Evolutionary conservation across 92 coral and sea anemone species (phyloP), one percentile per base, ranked within the genome.

Genomic region (Zoanthus sociatus): DNA sequence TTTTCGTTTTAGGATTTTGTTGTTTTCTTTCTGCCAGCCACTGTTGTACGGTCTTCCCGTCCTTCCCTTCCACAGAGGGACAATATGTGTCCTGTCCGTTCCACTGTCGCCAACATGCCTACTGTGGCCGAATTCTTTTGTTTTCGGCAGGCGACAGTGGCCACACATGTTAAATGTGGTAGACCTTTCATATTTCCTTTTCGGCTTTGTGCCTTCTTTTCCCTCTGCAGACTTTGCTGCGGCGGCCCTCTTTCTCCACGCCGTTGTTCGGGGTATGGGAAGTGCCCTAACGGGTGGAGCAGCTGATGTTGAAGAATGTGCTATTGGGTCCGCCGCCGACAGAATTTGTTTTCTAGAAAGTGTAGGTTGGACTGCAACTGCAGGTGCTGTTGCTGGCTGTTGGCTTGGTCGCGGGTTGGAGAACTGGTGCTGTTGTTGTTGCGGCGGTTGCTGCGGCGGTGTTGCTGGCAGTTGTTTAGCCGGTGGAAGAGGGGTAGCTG

Each of bases 401-500:
- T 48, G 21, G 18, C 33, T 51, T 7, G 81, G 67, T 12, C 3
- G 66, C 11, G 56, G 63, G 63, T 3, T 7, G 9, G 42, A 3
- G 45, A 55, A 78, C 30, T 10, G 71, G 26, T 78, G 83, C 13
- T 5, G 31, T 26, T 78, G 32, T 32, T 58, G 71, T 63, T 33
- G 69, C 26, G 68, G 82, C 5, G 70, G 79, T 48, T 44, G 66
- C n/a, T 47, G 20, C 2, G 90, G 93, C 14, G 70, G 88, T 7
- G 90, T 13, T 44, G 88, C 58, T 16, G 84, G 88, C 42, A 53
- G 71, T 33, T 64, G 46, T 4, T 15, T 45, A 6, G 92, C 92
- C 14, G 86, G 66, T 18, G 89, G 93, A 15, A 90, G 76, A 46
- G 95, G 90, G 14, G 51, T 18, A 0, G 46, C 42, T 63, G 91